Conservation (phyloP, 37 sponge, comb jelly and placozoan genomes). For the Theonella swinhoei region DNA sequence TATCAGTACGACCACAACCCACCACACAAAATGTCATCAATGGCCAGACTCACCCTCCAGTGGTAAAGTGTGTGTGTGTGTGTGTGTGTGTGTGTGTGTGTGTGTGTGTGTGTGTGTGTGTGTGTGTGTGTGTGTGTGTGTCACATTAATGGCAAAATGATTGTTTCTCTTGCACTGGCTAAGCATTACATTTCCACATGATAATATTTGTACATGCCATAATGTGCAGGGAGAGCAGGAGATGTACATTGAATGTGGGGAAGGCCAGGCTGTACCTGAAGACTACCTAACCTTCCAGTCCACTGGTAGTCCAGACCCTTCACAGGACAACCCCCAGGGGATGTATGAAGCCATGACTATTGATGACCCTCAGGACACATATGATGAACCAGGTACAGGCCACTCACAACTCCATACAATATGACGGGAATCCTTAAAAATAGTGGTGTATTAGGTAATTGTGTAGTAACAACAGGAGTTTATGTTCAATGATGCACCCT, state of each 20-base stretch:
- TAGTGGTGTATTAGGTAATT: background rate
- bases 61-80: too few species aligned
- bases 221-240: too few species aligned
- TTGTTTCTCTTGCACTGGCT: too few species aligned
- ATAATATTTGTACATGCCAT: too few species aligned
- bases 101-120: too few species aligned
- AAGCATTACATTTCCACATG: too few species aligned
- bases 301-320: background rate
- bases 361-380: conserved; percentile 24
- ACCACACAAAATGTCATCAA: conserved; percentile 31
- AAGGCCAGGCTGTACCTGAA: background rate
- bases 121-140: too few species aligned
- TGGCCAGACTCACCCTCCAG: conserved; percentile 7
- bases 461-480: background rate
- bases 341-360: conserved; percentile 58
- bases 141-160: background rate
- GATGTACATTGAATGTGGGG: conserved; percentile 20
- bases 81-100: too few species aligned
- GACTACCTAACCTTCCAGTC: conserved; percentile 41
- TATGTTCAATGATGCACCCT: background rate
- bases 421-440: background rate
- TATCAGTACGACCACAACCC: conserved; percentile 44
- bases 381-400: conserved; percentile 67
- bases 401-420: too few species aligned
- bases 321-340: conserved; percentile 47